Conservation (phyloP, 2,797 vertebrate species). For the Lepilemur septentrionalis region DNA sequence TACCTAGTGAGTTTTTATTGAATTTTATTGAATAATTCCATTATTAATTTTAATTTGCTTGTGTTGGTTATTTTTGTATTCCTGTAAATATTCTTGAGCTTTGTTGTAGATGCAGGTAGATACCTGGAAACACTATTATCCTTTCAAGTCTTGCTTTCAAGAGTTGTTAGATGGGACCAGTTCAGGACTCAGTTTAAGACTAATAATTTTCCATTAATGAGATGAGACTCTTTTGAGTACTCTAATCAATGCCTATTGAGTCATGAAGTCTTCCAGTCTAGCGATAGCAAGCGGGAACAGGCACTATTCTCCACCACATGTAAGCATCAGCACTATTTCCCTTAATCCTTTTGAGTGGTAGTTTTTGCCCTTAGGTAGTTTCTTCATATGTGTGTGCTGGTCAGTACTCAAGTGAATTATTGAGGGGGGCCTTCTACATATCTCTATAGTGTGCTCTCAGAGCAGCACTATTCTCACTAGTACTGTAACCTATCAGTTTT, state of each 20-base stretch:
- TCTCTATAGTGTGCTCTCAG: not conserved
- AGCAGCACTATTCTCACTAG: not conserved
- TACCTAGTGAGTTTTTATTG: not conserved
- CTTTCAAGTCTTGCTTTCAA: not conserved
- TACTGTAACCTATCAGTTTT: not conserved
- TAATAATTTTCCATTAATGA: not conserved
- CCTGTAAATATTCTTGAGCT: not conserved
- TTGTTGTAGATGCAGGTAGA: not conserved
- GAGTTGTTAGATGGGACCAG: not conserved
- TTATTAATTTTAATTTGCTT: not conserved
- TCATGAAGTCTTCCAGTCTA: not conserved
- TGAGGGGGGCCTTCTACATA: not conserved
- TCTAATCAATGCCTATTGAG: not conserved
- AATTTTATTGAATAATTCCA: not conserved
- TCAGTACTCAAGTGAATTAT: not conserved
- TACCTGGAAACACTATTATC: not conserved
- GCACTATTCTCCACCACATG: not conserved
- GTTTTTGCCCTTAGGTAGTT: not conserved
- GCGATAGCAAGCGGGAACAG: not conserved
- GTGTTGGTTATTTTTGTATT: not conserved
- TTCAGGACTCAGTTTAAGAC: not conserved
- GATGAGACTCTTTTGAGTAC: not conserved
- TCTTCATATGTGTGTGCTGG: not conserved
- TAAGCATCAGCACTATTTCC: not conserved
- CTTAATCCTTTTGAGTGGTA: not conserved